Evolutionary conservation across 2,113 vertebrate genomes (phyloP), one percentile per base, ranked within the genome.

Genomic region (Taxidea taxus): DNA sequence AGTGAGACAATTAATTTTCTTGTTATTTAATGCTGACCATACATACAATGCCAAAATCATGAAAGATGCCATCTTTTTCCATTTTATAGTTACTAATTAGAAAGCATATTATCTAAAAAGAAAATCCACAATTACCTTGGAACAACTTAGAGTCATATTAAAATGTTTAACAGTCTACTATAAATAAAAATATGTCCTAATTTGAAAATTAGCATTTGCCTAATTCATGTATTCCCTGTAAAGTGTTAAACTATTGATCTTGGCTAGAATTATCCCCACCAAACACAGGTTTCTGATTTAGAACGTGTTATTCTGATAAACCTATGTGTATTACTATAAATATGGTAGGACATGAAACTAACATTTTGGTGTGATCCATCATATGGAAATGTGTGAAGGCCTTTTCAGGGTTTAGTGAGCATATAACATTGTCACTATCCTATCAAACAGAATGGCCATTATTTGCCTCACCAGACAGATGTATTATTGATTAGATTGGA

Each of bases 211-310:
- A 96, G 86, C 0, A 34, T 94, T 97, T 93, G 64, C 64, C 25
- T 96, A 83, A 94, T 93, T 96, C 88, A 4, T 2, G 88, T 85
- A 75, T 95, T 95, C 10, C 20, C 93, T 27, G 37, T 56, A 97
- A 97, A 97, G 82, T 42, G 89, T 94, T 27, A 88, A 94, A 34
- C 11, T 91, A 93, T 37, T 80, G 5, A 14, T 62, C 97, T 27
- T 58, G 25, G 7, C 11, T 95, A 97, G 93, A 93, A 83, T 54
- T 96, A 94, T 75, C n/a, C 83, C 2, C 39, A 7, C n/a, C 23
- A 23, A 95, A 97, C 49, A 85, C 0, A 42, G 13, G 95, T 97
- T 97, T 98, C 62, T 97, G 82, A 97, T 96, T 98, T 96, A 96
- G 56, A 98, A 93, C 6, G 4, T 96, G 9, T 93, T 97, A 74